Evolutionary conservation across 2,797 vertebrate species (phyloP).

Genomic region (Rhynchonycteris naso): DNA sequence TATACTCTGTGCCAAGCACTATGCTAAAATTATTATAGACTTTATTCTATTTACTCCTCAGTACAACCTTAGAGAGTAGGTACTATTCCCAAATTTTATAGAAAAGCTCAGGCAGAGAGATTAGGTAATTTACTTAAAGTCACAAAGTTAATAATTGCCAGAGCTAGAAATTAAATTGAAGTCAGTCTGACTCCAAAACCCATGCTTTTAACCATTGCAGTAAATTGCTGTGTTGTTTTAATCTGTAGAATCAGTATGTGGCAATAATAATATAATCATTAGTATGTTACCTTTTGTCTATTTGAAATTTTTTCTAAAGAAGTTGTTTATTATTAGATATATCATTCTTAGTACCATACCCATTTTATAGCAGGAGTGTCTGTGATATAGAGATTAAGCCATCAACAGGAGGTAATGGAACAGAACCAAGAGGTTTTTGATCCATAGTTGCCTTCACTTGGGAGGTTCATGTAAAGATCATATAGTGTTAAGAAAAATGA

Average conservation of each 20-base stretch:
- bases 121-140: not conserved
- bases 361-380: constrained; percentile 18
- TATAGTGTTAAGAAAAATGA: no score
- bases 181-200: not conserved
- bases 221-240: not conserved
- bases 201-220: not conserved
- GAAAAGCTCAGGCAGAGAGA: constrained; percentile 34
- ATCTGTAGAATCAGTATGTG: constrained; percentile 11
- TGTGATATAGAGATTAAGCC: not conserved
- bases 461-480: not conserved
- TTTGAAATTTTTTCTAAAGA: constrained; percentile 33
- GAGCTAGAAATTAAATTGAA: constrained; percentile 31
- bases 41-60: constrained; percentile 52
- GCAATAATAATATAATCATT: constrained; percentile 15
- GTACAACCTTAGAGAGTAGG: not conserved
- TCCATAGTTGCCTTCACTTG: not conserved
- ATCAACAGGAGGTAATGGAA: not conserved
- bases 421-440: not conserved
- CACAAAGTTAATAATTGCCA: not conserved
- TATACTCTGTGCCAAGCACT: constrained; percentile 8
- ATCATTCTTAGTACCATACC: not conserved
- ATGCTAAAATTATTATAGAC: not conserved
- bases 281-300: constrained; percentile 44
- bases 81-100: constrained; percentile 41
- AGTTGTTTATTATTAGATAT: constrained; percentile 28